A percentile compares a stretch with the other conserved stretches of the same genome.
Conservation (phyloP, 1,140 invertebrate species). For the Drosophila malerkotliana region DNA sequence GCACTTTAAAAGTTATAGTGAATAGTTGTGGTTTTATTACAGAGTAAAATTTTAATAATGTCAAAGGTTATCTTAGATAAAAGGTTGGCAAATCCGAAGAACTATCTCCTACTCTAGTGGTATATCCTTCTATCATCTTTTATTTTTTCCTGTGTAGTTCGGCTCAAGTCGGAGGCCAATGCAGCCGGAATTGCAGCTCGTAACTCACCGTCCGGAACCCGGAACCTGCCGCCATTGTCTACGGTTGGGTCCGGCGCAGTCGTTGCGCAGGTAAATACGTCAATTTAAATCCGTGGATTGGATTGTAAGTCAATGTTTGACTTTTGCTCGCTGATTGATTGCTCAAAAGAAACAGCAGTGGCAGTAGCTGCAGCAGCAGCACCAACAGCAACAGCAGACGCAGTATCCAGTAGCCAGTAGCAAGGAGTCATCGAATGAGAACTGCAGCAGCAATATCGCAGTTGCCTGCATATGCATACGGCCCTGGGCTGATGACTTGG, state of each 20-base stretch:
- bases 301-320: constrained; percentile 84
- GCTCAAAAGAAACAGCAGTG: constrained; percentile 78
- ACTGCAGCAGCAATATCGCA: constrained; percentile 55
- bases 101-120: background rate
- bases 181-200: constrained; percentile 13
- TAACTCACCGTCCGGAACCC: constrained; percentile 12
- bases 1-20: background rate
- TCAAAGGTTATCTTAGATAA: background rate
- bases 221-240: constrained; percentile 63
- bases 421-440: constrained; percentile 26
- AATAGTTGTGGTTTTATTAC: too few species aligned
- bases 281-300: constrained; percentile 82
- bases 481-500: constrained; percentile 72
- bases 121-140: background rate
- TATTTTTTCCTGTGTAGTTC: background rate
- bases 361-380: constrained; percentile 23
- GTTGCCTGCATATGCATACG: constrained; percentile 74
- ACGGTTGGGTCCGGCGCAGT: constrained; percentile 27
- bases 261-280: constrained; percentile 77
- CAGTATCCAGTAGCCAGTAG: constrained; percentile 17
- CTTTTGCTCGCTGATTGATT: constrained; percentile 84
- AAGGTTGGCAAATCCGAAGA: background rate
- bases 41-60: background rate
- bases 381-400: constrained; percentile 7
- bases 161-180: constrained; percentile 34